These are phyloP conservation scores for Cancer borealis DNA, from an alignment of 2,888 invertebrate species.

Conservation along the genomic window DNA sequence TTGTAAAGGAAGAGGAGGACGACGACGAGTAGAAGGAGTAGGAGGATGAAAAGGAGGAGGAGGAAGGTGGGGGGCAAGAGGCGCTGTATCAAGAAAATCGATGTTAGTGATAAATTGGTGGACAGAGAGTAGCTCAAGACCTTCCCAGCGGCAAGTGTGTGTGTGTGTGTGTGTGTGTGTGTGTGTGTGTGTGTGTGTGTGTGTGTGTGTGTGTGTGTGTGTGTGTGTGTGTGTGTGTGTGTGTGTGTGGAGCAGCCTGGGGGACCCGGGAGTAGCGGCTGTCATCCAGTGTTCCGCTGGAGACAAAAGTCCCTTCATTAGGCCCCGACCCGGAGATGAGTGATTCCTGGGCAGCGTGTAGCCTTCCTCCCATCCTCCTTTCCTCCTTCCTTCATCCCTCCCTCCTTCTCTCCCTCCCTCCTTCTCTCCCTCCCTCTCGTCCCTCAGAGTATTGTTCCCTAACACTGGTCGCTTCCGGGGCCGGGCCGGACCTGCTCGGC, in stretches of 20 bases:
- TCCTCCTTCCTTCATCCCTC: background rate
- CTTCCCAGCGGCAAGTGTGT: background rate
- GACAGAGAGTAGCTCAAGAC: slow-evolving; percentile 24
- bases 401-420: slow-evolving; percentile 21
- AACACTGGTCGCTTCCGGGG: slow-evolving; percentile 18
- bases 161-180: background rate
- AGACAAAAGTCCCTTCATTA: slow-evolving; percentile 34
- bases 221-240: background rate
- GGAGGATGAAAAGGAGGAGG: background rate
- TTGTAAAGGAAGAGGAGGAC: background rate
- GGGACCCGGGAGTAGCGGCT: background rate
- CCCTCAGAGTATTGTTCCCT: background rate
- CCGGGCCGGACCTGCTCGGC: slow-evolving; percentile 15
- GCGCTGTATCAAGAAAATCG: slow-evolving; percentile 1
- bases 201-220: background rate
- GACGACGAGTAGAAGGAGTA: background rate
- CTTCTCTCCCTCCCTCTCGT: background rate
- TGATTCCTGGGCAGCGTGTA: slow-evolving; percentile 31
- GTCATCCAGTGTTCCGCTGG: slow-evolving; percentile 3
- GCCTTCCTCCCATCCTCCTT: background rate
- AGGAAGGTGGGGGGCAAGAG: background rate
- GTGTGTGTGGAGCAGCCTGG: background rate
- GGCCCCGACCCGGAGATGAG: slow-evolving; percentile 18
- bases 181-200: slow-evolving; percentile 2
- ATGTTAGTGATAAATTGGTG: slow-evolving; percentile 33